Evolutionary conservation across 2,888 invertebrate genomes (phyloP).

Genomic region (Anthrax anthrax): DNA sequence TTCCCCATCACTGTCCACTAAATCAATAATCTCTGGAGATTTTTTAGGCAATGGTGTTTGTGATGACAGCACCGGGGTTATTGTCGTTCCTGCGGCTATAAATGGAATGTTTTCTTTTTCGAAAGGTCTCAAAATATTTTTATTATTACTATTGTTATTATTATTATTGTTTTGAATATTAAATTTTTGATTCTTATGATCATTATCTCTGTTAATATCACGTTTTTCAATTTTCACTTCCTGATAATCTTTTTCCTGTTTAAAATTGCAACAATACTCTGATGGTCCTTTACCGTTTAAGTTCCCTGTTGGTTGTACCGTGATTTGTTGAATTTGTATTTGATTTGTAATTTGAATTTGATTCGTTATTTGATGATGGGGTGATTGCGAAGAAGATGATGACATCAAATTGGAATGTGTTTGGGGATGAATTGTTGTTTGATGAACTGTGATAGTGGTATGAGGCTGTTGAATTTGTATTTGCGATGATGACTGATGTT

Average conservation of each 20-base stretch:
- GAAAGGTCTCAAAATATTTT: conserved; percentile 5
- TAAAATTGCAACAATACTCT: conserved; percentile 11
- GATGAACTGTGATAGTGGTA: conserved; percentile 15
- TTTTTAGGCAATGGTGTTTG: conserved; percentile 2
- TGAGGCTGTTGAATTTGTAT: conserved; percentile 12
- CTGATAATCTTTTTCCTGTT: conserved; percentile 12
- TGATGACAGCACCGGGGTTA: conserved; percentile 12
- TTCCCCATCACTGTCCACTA: conserved; percentile 14
- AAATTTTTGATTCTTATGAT: neutral
- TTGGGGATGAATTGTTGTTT: conserved; percentile 15
- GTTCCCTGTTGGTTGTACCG: conserved; percentile 9
- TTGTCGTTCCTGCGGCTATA: conserved; percentile 12
- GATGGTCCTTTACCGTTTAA: neutral
- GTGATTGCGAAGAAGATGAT: neutral
- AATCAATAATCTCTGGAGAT: conserved; percentile 12
- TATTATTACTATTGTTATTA: neutral
- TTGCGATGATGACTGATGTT: neutral
- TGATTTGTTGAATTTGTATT: conserved; percentile 16
- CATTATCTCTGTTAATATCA: neutral
- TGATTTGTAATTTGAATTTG: conserved; percentile 16
- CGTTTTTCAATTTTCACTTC: conserved; percentile 13
- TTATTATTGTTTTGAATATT: neutral
- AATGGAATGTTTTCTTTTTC: conserved; percentile 16
- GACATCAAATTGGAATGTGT: conserved; percentile 8
- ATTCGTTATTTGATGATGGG: conserved; percentile 9